phyloP scores from a whole-genome alignment of 2,888 invertebrate species.

The Bellardia pandia region DNA sequence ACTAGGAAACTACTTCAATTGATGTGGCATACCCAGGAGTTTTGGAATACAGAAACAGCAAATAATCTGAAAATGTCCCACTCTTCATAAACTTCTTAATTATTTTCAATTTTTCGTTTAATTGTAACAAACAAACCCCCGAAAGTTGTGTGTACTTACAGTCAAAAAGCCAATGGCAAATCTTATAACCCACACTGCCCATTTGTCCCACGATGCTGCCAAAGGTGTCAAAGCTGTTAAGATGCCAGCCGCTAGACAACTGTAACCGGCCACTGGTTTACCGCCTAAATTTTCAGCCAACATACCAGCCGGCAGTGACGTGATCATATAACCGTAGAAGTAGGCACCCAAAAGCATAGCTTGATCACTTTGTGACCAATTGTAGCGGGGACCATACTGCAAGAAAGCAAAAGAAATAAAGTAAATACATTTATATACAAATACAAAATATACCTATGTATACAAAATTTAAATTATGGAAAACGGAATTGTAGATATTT shows the following conservation, averaged over 20 bases:
- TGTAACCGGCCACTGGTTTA: conserved; percentile 86
- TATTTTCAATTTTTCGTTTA: too few relatives aligned
- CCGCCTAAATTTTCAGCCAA: conserved; percentile 88
- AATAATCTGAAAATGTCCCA: too few relatives aligned
- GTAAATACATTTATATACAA: background rate
- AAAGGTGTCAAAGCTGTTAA: conserved; percentile 87
- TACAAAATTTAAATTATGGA: too few relatives aligned
- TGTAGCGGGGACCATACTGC: conserved; percentile 85
- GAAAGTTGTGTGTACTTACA: conserved; percentile 83
- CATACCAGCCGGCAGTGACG: conserved; percentile 87
- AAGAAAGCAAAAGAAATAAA: conserved; percentile 55
- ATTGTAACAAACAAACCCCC: too few relatives aligned
- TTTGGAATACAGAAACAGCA: too few relatives aligned
- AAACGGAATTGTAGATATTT: too few relatives aligned
- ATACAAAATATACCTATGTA: too few relatives aligned
- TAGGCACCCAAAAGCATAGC: conserved; percentile 88
- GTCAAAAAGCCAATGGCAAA: conserved; percentile 87
- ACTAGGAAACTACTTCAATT: too few relatives aligned
- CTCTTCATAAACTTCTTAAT: too few relatives aligned
- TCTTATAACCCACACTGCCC: conserved; percentile 86
- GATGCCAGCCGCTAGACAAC: conserved; percentile 84
- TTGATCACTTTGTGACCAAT: conserved; percentile 87
- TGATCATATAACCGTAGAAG: conserved; percentile 89
- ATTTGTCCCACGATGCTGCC: conserved; percentile 86
- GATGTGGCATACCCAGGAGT: too few relatives aligned